A percentile compares a stretch with the other conserved stretches of the same genome.
Conservation (phyloP, 2,797 vertebrate genomes). For the Hylomyscus alleni region DNA sequence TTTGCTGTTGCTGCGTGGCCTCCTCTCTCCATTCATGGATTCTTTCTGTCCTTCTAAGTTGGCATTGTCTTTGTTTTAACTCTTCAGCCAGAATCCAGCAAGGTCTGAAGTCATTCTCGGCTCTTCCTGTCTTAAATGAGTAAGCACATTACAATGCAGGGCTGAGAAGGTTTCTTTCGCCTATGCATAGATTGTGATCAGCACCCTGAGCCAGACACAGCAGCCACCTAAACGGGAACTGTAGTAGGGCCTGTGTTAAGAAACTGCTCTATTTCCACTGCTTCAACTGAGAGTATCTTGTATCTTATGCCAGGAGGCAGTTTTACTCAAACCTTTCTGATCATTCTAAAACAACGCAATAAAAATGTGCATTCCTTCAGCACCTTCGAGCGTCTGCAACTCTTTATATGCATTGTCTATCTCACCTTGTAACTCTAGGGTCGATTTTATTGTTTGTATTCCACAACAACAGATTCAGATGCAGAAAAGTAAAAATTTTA, state of each 20-base stretch:
- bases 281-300: constrained; percentile 23
- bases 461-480: constrained; percentile 23
- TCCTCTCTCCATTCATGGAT: constrained; percentile 59
- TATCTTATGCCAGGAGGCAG: neutral
- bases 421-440: neutral
- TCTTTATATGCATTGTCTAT: neutral
- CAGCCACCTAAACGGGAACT: neutral
- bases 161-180: constrained; percentile 48
- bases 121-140: neutral
- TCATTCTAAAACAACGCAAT: constrained; percentile 13
- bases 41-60: neutral
- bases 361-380: neutral
- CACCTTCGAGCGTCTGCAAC: neutral
- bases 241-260: neutral
- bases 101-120: neutral
- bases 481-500: neutral
- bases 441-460: constrained; percentile 18
- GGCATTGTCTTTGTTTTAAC: constrained; percentile 10
- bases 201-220: neutral
- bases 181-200: neutral
- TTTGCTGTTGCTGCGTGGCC: neutral
- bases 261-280: constrained; percentile 30
- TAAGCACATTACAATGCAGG: neutral
- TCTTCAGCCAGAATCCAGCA: neutral
- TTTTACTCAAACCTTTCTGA: neutral